phyloP scores from a whole-genome alignment of 2,113 vertebrate species.

The Chaenogobius annularis region DNA sequence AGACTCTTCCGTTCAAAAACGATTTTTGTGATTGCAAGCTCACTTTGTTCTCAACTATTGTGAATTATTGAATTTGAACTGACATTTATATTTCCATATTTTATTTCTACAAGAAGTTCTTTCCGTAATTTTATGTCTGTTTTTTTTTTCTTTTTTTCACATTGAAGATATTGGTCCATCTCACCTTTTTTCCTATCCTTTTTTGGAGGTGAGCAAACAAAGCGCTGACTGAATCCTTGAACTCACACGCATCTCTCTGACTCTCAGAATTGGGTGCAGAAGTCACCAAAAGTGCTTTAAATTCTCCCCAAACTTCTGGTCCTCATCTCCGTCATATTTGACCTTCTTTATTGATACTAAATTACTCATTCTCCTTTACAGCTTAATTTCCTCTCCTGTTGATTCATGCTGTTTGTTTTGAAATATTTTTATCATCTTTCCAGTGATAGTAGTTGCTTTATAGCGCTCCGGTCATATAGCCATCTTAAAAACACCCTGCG shows the following conservation, averaged over 20 bases:
- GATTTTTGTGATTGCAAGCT: not conserved
- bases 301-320: conserved; percentile 51
- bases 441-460: conserved; percentile 81
- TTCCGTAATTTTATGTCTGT: conserved; percentile 2
- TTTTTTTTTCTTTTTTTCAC: too few relatives aligned
- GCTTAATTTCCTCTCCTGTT: conserved; percentile 82
- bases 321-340: conserved; percentile 15
- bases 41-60: not conserved
- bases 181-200: conserved; percentile 58
- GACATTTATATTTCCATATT: conserved; percentile 18
- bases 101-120: conserved; percentile 39
- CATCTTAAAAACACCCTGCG: conserved; percentile 60
- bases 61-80: not conserved
- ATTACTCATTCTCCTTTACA: conserved; percentile 54
- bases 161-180: conserved; percentile 38
- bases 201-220: conserved; percentile 67
- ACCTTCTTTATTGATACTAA: not conserved
- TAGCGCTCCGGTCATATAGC: conserved; percentile 74
- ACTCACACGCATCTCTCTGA: conserved; percentile 54
- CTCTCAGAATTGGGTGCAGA: conserved; percentile 55
- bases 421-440: conserved; percentile 75
- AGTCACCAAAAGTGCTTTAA: conserved; percentile 50
- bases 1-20: too few relatives aligned
- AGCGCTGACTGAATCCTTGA: conserved; percentile 58
- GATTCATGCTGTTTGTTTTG: conserved; percentile 80